Evolutionary conservation across 2,113 vertebrate species (phyloP), one percentile per base, ranked within the genome.

Genomic region (Tachysurus vachellii): DNA sequence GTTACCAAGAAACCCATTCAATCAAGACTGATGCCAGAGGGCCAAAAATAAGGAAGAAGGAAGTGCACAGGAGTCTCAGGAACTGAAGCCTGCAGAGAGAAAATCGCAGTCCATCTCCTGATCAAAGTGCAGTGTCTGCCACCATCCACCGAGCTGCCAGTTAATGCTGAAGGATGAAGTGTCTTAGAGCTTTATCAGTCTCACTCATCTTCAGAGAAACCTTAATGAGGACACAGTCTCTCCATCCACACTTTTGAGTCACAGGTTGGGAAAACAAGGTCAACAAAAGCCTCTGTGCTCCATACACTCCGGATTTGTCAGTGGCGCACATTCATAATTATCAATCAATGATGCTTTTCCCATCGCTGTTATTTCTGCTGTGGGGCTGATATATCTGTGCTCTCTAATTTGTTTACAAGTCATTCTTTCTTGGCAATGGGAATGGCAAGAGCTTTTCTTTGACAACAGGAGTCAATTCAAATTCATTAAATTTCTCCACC

Each of bases 151-250:
- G 10, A 61, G 79, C 21, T 81, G 79, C 56, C 56, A 61, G 56
- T 81, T 81, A 81, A 81, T 81, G 56, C 36, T 81, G 36, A 81
- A 61, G 31, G 56, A 81, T 81, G 56, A 81, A 61, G 31, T 61
- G 79, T 42, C 79, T 61, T 81, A 81, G 14, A 61, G 79, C 79
- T 61, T 81, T 61, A 81, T 61, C 79, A 61, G 19, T 31, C 57
- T 61, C 76, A 36, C 28, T 80, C 28, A 80, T 80, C 77, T 80
- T 80, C 77, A 80, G 54, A 57, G 28, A 80, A 16, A 16, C 53
- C 28, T 31, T 57, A 80, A 80, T 56, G n/a, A 56, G 77, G 77
- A 80, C 77, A 56, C 76, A 56, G 76, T 79, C 50, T 80, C 77
- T 80, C 28, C 8, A 36, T 57, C 54, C 23, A 0, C 28, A 57